Conservation (phyloP, 2,113 vertebrate genomes). For the Hydropotes inermis region DNA sequence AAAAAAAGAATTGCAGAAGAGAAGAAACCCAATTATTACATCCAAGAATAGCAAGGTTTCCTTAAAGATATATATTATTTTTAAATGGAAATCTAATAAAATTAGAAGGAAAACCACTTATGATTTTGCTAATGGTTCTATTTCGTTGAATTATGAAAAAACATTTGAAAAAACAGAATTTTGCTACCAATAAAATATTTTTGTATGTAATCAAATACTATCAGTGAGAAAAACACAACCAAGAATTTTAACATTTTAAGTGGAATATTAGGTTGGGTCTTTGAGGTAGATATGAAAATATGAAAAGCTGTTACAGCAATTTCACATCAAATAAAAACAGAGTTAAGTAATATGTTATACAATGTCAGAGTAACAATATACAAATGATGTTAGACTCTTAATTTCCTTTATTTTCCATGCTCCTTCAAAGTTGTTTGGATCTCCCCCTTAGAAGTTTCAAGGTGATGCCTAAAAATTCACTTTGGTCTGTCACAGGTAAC, state of each 20-base stretch:
- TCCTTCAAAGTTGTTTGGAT: background rate
- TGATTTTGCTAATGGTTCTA: background rate
- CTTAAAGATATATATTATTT: background rate
- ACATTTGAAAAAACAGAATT: background rate
- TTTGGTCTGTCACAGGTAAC: background rate
- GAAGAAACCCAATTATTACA: background rate
- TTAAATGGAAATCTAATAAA: background rate
- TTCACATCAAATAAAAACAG: background rate
- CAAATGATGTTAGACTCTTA: background rate
- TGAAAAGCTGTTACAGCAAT: background rate
- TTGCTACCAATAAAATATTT: background rate
- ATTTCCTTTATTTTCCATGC: background rate
- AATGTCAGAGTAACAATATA: background rate
- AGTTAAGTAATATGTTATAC: background rate
- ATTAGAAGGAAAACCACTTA: background rate
- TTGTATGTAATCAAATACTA: background rate
- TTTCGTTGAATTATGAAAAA: background rate
- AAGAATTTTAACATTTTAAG: background rate
- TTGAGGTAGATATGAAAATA: background rate
- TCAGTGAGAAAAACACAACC: background rate
- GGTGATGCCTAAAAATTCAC: background rate
- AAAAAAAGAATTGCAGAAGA: background rate
- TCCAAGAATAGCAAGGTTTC: background rate
- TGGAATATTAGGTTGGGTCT: background rate
- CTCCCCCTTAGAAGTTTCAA: background rate